Conservation (phyloP, 1,140 invertebrate genomes). For the Branchinecta lynchi region DNA sequence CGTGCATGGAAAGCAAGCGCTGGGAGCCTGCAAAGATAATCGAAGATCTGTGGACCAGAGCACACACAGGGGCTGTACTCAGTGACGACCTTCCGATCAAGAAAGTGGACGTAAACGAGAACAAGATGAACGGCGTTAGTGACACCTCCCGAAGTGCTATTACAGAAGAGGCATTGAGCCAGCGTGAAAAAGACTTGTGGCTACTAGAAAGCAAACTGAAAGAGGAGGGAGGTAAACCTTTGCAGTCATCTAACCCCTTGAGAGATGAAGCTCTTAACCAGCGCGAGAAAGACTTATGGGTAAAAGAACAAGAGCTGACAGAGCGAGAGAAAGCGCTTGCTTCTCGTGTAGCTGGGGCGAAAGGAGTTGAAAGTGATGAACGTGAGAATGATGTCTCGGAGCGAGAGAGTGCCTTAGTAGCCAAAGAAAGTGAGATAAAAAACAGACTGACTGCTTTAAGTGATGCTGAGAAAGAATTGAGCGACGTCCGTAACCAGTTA, state of each 20-base stretch:
- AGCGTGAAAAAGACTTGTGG: constrained; percentile 7
- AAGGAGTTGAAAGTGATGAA: no score
- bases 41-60: background rate
- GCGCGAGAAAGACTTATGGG: background rate
- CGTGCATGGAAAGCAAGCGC: background rate
- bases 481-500: background rate
- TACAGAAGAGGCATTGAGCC: background rate
- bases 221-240: background rate
- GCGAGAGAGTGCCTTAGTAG: background rate
- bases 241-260: background rate
- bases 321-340: background rate
- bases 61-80: background rate
- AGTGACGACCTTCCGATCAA: background rate
- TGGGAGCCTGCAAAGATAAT: background rate
- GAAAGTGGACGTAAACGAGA: background rate
- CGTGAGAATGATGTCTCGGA: no score
- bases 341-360: no score
- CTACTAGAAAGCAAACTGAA: background rate
- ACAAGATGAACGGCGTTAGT: background rate
- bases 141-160: background rate
- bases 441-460: background rate
- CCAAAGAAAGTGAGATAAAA: background rate
- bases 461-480: background rate
- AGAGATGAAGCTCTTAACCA: background rate
- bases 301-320: background rate